phyloP scores from a whole-genome alignment of 2,113 vertebrate species.

The Diadophis punctatus region DNA sequence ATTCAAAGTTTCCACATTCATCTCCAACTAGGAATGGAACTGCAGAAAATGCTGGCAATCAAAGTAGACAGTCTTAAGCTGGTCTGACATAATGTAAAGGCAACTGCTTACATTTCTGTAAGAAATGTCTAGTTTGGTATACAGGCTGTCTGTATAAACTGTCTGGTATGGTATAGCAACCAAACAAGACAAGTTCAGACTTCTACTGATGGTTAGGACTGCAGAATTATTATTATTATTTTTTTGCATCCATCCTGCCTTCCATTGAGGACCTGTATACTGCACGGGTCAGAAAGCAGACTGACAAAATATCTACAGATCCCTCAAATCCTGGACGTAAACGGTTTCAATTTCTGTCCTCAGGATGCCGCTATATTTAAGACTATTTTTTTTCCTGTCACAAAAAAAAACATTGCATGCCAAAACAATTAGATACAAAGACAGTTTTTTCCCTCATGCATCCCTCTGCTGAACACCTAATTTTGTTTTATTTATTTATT shows the following conservation, averaged over 20 bases:
- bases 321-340: neutral
- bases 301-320: neutral
- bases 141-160: neutral
- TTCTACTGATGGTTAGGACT: neutral
- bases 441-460: neutral
- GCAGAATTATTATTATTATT: no score
- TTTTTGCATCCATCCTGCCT: neutral
- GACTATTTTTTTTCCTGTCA: no score
- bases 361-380: neutral
- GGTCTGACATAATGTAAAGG: neutral
- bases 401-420: neutral
- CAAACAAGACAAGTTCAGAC: neutral
- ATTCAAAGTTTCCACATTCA: neutral
- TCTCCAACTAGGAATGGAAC: neutral
- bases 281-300: neutral
- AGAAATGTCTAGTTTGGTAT: neutral
- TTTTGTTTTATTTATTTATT: no score
- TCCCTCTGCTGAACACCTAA: neutral
- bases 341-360: neutral
- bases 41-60: neutral
- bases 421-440: neutral
- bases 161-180: neutral
- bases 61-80: neutral
- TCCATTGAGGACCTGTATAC: neutral
- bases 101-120: neutral